Base-by-base conservation (phyloP, 2,888 invertebrate species). In the Ectemnius cavifrons region DNA sequence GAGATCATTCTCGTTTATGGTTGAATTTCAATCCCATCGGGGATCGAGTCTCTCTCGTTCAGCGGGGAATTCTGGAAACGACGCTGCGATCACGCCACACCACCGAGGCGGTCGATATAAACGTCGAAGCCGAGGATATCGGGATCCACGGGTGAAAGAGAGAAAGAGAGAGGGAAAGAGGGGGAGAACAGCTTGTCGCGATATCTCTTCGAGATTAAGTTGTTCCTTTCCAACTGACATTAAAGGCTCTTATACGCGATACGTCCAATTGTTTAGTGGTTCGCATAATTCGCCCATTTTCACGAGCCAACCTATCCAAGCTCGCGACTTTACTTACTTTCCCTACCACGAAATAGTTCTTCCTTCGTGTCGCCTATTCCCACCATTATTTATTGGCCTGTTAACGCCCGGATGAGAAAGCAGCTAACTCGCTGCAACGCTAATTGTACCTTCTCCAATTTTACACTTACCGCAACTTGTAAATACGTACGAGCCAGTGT, bases 1-100 rank as follows among this genome's bases (percentile, higher is more conserved):
- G 62, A 76, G 79, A 83, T 84, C 78, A 82, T 84, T 85, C 78
- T 84, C 75, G 67, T 85, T 85, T 84, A 85, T 59, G 80, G 79
- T 52, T 66, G 82, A 85, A 83, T 85, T 82, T 83, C 75, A 78
- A 81, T 82, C 58, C 61, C 66, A 61, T 71, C 67, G 57, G 60
- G 47, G 60, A 6, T 37, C 37, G 37, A 37, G 37, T 11, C 37
- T 37, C 37, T 37, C 37, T 37, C 37, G 37, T 37, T 27, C 62
- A 59, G 47, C 59, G 57, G 63, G 67, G 71, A 82, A 75, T 80
- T 79, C 83, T 79, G 80, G 78, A 80, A 83, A 80, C 71, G 66
- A 14, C 58, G 37, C 37, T 37, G 37, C 37, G 37, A 37, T 11
- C 37, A 8, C 49, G 52, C 37, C 64, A n/a, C 49, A 72, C 58